Evolutionary conservation across 2,797 vertebrate species (phyloP), one percentile per base, ranked within the genome.

Genomic region (Aulostomus chinensis): DNA sequence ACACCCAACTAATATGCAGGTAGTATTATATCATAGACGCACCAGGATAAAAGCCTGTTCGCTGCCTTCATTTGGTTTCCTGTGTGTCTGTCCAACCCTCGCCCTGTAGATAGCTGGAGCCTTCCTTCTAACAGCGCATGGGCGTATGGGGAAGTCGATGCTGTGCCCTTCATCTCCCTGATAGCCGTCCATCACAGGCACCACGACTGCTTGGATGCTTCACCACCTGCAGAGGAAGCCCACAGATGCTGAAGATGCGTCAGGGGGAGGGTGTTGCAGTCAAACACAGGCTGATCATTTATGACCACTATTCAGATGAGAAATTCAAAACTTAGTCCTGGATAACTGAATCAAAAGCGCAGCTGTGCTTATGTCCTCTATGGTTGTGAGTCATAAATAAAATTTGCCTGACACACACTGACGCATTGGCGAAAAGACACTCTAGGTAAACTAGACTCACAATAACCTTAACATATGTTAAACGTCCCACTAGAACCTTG

Each of bases 211-310:
- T 99, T 2, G 97, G 97, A 70, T 99, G 97, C 89, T 98, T 99
- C 24, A 96, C 97, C 76, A 99, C 97, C 31, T 98, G 97, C 81
- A 94, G 96, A 28, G 96, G 97, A 73, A 98, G 96, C 86, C 96
- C 97, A 89, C 99, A 96, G 96, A 98, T 99, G 97, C 92, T 99
- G 78, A 99, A 99, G 72, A 91, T 99, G 94, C n/a, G n/a, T n/a
- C n/a, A n/a, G n/a, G n/a, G n/a, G n/a, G n/a, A n/a, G n/a, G n/a
- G n/a, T n/a, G n/a, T n/a, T n/a, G n/a, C n/a, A n/a, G n/a, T n/a
- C n/a, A n/a, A n/a, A n/a, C n/a, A n/a, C n/a, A n/a, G n/a, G n/a
- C n/a, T n/a, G n/a, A n/a, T n/a, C n/a, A n/a, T n/a, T n/a, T n/a
- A n/a, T n/a, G n/a, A n/a, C n/a, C n/a, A n/a, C n/a, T n/a, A n/a